Evolutionary conservation across 2,888 invertebrate genomes (phyloP).

Genomic region (Ametastegia equiseti): DNA sequence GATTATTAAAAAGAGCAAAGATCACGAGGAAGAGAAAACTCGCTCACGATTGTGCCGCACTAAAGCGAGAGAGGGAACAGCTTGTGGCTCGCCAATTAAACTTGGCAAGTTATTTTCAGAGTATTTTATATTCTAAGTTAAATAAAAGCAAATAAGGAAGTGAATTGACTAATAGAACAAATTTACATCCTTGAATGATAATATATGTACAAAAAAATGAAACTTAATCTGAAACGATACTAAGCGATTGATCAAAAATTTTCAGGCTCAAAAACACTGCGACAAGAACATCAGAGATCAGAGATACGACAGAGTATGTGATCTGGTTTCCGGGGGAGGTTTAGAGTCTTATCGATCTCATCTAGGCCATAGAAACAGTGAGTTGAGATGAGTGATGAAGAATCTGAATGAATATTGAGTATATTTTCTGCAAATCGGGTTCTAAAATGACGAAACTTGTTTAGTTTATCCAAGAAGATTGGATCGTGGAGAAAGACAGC

Average conservation of each 20-base stretch:
- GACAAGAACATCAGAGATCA: slow-evolving; percentile 54
- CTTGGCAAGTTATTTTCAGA: slow-evolving; percentile 28
- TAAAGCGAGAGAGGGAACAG: slow-evolving; percentile 6
- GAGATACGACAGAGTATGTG: slow-evolving; percentile 58
- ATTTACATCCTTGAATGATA: slow-evolving; percentile 49
- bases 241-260: no score
- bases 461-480: slow-evolving; percentile 56
- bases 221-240: no score
- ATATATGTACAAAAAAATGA: slow-evolving; percentile 50
- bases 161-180: not conserved
- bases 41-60: not conserved
- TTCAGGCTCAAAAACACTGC: slow-evolving; percentile 49
- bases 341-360: slow-evolving; percentile 65
- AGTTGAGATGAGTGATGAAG: slow-evolving; percentile 34
- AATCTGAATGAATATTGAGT: not conserved
- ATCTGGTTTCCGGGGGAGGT: slow-evolving; percentile 59
- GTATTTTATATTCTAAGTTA: not conserved
- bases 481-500: slow-evolving; percentile 57
- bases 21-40: slow-evolving; percentile 1
- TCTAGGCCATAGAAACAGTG: slow-evolving; percentile 58
- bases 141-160: not conserved
- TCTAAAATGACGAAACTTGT: not conserved
- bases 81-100: not conserved
- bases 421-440: not conserved
- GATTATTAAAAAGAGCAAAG: slow-evolving; percentile 1